A percentile compares a stretch with the other conserved stretches of the same genome.
Conservation (phyloP, 2,888 invertebrate genomes). For the Sepioteuthis lessoniana region DNA sequence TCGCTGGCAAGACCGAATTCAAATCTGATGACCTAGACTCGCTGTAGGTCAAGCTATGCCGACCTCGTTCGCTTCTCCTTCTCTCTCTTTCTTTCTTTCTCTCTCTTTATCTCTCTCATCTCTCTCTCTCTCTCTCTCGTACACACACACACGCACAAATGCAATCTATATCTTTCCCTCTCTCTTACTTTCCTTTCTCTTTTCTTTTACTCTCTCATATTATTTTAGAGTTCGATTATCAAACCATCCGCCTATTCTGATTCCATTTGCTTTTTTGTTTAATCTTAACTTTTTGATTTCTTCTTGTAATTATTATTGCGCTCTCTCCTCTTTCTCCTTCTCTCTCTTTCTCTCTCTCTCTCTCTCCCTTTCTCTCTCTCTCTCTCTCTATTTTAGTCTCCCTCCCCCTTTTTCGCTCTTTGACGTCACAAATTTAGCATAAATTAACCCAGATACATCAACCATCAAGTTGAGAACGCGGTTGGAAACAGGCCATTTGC, state of each 20-base stretch:
- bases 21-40: conserved; percentile 21
- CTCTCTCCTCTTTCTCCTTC: too few relatives aligned
- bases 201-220: too few relatives aligned
- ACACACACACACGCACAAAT: too few relatives aligned
- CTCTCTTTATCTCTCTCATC: neutral
- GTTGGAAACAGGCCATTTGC: conserved; percentile 33
- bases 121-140: neutral
- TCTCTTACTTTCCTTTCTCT: too few relatives aligned
- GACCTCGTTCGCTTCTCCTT: neutral
- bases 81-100: neutral
- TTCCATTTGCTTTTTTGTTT: too few relatives aligned
- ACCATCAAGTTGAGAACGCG: neutral
- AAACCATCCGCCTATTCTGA: too few relatives aligned
- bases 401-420: neutral
- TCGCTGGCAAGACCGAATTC: neutral
- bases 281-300: too few relatives aligned
- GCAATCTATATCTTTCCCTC: too few relatives aligned
- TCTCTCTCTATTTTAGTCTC: neutral
- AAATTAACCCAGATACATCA: neutral
- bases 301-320: too few relatives aligned
- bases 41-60: conserved; percentile 14
- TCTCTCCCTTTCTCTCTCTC: too few relatives aligned
- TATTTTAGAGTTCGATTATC: too few relatives aligned
- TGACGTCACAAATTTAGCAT: neutral
- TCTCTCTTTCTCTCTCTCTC: too few relatives aligned